Evolutionary conservation across 2,113 vertebrate genomes (phyloP).

Genomic region (Sterrhoptilus dennistouni): DNA sequence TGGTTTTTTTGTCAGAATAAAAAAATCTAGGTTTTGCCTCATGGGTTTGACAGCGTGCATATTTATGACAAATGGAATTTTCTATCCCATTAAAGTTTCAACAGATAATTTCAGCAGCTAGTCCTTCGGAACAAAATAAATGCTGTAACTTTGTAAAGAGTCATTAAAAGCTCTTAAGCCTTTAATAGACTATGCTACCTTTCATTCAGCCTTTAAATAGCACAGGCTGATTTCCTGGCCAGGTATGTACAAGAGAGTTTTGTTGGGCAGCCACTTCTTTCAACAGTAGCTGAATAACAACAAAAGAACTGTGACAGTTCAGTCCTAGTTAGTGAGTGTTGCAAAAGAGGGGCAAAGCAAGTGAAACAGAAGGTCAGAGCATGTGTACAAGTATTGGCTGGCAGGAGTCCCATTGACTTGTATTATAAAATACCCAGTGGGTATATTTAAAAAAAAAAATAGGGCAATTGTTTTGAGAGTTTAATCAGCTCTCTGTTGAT

Average conservation of each 20-base stretch:
- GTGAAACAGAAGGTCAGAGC: background rate
- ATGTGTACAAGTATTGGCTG: background rate
- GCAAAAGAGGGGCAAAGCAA: background rate
- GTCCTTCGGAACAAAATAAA: background rate
- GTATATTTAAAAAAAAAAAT: constrained; percentile 9
- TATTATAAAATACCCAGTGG: constrained; percentile 31
- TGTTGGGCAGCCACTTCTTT: background rate
- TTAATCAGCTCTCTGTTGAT: constrained; percentile 46
- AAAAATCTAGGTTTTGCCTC: constrained; percentile 20
- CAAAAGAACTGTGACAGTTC: background rate
- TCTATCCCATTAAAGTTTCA: constrained; percentile 40
- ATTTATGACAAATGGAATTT: constrained; percentile 29
- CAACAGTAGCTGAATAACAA: background rate
- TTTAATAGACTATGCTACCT: background rate
- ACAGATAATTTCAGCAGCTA: constrained; percentile 38
- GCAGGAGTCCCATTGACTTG: background rate
- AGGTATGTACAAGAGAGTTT: background rate
- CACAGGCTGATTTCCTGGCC: background rate
- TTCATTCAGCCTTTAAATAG: background rate
- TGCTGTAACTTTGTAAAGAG: background rate
- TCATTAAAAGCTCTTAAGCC: background rate
- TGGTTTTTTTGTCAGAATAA: background rate
- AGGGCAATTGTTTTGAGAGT: constrained; percentile 62
- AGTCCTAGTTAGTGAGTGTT: background rate
- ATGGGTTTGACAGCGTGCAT: background rate